Base-by-base conservation (phyloP, 2,888 invertebrate genomes). In the Eristalinus aeneus region DNA sequence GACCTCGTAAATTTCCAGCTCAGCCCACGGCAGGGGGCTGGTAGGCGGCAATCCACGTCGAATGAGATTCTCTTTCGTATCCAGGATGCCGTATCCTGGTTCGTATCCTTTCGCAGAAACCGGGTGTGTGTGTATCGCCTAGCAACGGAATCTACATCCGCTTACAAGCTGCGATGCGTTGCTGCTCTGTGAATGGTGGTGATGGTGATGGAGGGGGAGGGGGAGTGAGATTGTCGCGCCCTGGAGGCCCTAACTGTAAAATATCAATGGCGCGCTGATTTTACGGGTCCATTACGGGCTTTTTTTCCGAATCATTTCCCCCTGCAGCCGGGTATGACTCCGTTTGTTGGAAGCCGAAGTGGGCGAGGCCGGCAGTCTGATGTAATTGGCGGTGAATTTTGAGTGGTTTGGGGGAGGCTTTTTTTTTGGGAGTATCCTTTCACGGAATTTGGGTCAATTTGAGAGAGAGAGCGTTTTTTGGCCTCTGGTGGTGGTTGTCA, bases 251-350 rank as follows among this genome's bases (percentile, higher is more conserved):
- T n/a, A 39, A 22, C 65, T 73, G 61, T 61, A 36, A 72, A 79
- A 72, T 79, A 79, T 79, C 78, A 72, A 73, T 79, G 65, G 34
- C 46, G 65, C 46, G 78, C 58, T 65, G 72, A 72, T 72, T 79
- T 79, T 72, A 79, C 72, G 60, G 36, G 34, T 61, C 67, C 78
- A 72, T 79, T 79, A 72, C 27, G 72, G 36, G 72, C 27, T 27
- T 27, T 5, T 27, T 53, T 60, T 64, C 61, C 60, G 72, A 65
- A 72, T 72, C 78, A 67, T 72, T 79, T 72, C 65, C 54, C 53
- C 53, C 78, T 39, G 20, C 36, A 46, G 72, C 72, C 58, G 16
- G 71, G 53, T 53, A 72, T 73, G 67, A 79, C 61, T 34, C 53
- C 72, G 53, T 79, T 79, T 53, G 72, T 78, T 46, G 46, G 1